These are phyloP conservation scores for Cichlasoma orientale DNA, from an alignment of 2,797 vertebrate species.

Conservation along the genomic window DNA sequence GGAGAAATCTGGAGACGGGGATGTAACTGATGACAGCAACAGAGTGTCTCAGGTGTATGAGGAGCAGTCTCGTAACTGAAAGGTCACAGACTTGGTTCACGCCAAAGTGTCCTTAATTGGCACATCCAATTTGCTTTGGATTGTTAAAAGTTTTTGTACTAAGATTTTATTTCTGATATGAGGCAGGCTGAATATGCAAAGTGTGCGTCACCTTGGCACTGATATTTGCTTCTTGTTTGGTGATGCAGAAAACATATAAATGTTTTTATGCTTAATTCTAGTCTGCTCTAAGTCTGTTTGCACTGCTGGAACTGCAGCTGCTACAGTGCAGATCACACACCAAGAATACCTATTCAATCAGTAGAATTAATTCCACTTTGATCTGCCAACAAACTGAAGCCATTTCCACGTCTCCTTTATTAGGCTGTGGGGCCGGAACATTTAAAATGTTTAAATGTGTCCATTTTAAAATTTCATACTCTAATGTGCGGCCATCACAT, in stretches of 20 bases:
- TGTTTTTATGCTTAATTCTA: too few relatives aligned
- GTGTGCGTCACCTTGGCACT: too few relatives aligned
- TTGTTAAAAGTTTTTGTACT: too few relatives aligned
- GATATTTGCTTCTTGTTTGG: too few relatives aligned
- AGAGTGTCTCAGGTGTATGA: slow-evolving; percentile 3
- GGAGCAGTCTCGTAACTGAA: neutral
- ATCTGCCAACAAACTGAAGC: neutral
- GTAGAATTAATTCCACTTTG: neutral
- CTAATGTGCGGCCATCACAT: neutral
- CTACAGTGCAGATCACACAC: neutral
- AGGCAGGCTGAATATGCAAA: too few relatives aligned
- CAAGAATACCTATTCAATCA: neutral
- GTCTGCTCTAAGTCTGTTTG: neutral
- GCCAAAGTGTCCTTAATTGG: too few relatives aligned
- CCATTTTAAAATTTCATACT: neutral
- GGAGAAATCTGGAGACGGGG: neutral
- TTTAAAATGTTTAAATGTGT: neutral
- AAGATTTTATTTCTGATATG: too few relatives aligned
- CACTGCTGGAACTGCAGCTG: neutral
- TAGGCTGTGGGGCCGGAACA: neutral
- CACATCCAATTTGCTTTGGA: too few relatives aligned
- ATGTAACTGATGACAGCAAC: neutral
- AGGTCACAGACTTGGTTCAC: neutral
- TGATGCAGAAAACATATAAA: too few relatives aligned
- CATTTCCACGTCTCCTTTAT: neutral